Percentiles rank a stretch among this genome's conserved stretches.
phyloP scores from a whole-genome alignment of 2,888 invertebrate genomes.

The Malachius bipustulatus region DNA sequence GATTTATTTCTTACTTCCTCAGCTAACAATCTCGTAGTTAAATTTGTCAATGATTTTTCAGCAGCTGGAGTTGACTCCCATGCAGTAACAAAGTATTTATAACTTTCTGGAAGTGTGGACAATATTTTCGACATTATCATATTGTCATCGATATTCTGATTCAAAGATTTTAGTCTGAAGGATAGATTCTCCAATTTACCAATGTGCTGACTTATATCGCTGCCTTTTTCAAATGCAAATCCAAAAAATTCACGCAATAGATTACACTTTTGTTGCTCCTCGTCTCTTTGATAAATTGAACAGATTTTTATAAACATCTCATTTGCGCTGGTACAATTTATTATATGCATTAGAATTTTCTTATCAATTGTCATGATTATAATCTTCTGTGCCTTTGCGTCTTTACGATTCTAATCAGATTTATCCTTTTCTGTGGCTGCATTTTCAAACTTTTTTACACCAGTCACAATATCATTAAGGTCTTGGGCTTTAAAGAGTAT shows the following conservation, averaged over 20 bases:
- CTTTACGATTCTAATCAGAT: background rate
- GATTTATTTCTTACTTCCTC: background rate
- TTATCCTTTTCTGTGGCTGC: background rate
- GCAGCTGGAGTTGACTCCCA: background rate
- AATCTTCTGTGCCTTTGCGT: slow-evolving; percentile 1
- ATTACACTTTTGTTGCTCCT: background rate
- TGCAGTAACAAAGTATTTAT: slow-evolving; percentile 1
- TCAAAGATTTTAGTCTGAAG: slow-evolving; percentile 1
- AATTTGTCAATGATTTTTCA: background rate
- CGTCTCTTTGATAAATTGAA: background rate
- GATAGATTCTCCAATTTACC: background rate
- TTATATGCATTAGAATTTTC: slow-evolving; percentile 1
- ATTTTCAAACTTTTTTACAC: background rate
- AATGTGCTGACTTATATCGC: background rate
- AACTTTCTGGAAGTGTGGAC: background rate
- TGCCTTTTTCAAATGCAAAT: background rate
- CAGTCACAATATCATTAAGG: background rate
- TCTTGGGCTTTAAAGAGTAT: slow-evolving; percentile 1
- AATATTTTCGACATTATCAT: slow-evolving; percentile 1
- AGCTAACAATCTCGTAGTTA: background rate
- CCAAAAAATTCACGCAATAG: background rate
- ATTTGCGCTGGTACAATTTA: slow-evolving; percentile 3
- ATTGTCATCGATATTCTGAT: slow-evolving; percentile 1
- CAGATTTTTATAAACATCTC: background rate
- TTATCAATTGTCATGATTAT: slow-evolving; percentile 4